Evolutionary conservation across 2,888 invertebrate species (phyloP).

Genomic region (Plagiodera versicolora): DNA sequence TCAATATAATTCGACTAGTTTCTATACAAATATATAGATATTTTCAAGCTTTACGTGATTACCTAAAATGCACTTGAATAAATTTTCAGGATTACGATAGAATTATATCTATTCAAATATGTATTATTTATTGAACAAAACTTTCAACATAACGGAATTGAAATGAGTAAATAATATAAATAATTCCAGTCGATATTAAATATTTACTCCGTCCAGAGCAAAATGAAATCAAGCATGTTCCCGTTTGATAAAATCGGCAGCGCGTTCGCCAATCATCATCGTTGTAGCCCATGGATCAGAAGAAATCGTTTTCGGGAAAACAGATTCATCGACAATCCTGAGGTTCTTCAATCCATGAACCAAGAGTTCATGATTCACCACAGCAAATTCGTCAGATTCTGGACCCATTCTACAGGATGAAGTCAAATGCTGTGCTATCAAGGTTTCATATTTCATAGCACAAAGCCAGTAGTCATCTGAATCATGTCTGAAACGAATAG

Average conservation of each 20-base stretch:
- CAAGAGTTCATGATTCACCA: constrained; percentile 44
- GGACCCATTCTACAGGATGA: constrained; percentile 80
- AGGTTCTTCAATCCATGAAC: constrained; percentile 32
- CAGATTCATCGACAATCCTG: constrained; percentile 33
- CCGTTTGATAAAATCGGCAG: constrained; percentile 27
- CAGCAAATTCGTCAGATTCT: constrained; percentile 65
- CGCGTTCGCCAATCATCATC: constrained; percentile 35
- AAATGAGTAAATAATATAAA: too few relatives aligned
- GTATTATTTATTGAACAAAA: too few relatives aligned
- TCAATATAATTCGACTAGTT: too few relatives aligned
- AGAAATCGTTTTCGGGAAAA: constrained; percentile 29
- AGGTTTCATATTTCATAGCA: constrained; percentile 65
- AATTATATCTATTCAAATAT: too few relatives aligned
- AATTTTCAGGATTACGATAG: too few relatives aligned
- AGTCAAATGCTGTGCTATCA: constrained; percentile 75
- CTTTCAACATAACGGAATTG: too few relatives aligned
- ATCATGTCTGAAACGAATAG: constrained; percentile 43
- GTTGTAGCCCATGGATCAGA: constrained; percentile 32
- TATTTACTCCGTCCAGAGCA: not conserved
- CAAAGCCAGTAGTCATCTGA: constrained; percentile 72
- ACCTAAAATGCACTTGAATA: too few relatives aligned
- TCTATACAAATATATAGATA: too few relatives aligned
- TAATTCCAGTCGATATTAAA: too few relatives aligned
- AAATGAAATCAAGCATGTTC: not conserved
- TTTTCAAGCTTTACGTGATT: too few relatives aligned